Conservation (phyloP, 2,888 invertebrate species). For the Operophtera brumata region DNA sequence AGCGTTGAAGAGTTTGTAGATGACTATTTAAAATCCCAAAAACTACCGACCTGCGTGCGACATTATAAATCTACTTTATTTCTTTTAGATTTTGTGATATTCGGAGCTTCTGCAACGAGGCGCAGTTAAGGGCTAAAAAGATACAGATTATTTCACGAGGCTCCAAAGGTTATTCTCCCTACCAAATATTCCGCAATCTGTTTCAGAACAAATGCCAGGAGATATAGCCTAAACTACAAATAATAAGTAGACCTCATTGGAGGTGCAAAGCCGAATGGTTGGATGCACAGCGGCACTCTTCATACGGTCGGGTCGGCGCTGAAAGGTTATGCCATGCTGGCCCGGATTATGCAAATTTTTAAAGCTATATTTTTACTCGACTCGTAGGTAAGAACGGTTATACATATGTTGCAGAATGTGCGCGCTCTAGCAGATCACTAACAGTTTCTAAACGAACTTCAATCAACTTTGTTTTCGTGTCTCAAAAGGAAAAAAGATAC, state of each 20-base stretch:
- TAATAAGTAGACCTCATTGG: slow-evolving; percentile 22
- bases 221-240: slow-evolving; percentile 11
- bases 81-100: no score
- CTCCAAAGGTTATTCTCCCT: background rate
- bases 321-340: slow-evolving; percentile 14
- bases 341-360: slow-evolving; percentile 7
- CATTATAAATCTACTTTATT: no score
- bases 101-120: no score
- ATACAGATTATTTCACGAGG: no score
- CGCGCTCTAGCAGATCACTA: no score
- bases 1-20: no score
- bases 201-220: slow-evolving; percentile 17
- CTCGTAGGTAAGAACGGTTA: background rate
- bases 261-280: slow-evolving; percentile 26
- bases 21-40: no score
- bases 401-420: background rate
- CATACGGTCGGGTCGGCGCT: slow-evolving; percentile 19
- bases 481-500: no score
- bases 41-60: no score
- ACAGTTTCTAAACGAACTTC: no score
- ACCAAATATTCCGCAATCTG: slow-evolving; percentile 5
- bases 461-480: no score
- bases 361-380: slow-evolving; percentile 1
- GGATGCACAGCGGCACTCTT: slow-evolving; percentile 22
- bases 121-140: no score